Conservation (phyloP, 2,797 vertebrate genomes). For the Parambassis ranga region DNA sequence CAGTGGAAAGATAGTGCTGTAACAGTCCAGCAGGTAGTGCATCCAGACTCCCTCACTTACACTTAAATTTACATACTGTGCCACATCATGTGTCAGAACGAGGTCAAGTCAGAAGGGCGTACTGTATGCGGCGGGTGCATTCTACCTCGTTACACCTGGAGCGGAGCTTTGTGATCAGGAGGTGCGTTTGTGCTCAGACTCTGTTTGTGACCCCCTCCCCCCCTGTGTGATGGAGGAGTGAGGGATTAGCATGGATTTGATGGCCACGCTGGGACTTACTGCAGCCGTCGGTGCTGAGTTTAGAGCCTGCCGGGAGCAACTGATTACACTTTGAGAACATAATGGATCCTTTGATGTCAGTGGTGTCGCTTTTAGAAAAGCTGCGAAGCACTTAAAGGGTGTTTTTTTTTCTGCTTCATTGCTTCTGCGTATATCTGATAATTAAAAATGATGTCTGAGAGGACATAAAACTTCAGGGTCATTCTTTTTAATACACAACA, state of each 20-base stretch:
- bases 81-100: constrained; percentile 32
- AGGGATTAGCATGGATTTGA: constrained; percentile 79
- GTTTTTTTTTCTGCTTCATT: background rate
- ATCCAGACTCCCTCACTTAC: constrained; percentile 9
- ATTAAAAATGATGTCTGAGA: background rate
- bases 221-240: constrained; percentile 28
- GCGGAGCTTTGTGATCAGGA: constrained; percentile 28
- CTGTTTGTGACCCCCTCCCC: constrained; percentile 29
- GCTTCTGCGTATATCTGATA: background rate
- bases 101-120: constrained; percentile 41
- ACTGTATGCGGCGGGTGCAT: background rate
- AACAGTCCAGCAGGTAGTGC: constrained; percentile 5
- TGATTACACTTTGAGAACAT: constrained; percentile 57
- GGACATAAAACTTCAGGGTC: no score
- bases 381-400: background rate
- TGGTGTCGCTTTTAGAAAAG: background rate
- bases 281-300: constrained; percentile 43
- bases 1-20: constrained; percentile 15
- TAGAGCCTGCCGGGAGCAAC: constrained; percentile 47
- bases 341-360: constrained; percentile 40
- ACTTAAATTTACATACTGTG: constrained; percentile 43
- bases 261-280: constrained; percentile 63
- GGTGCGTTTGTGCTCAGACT: constrained; percentile 15
- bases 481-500: no score
- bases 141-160: constrained; percentile 40